Percentiles rank a stretch among this genome's conserved stretches.
phyloP scores from a whole-genome alignment of 2,113 vertebrate species.

The Perca schrenkii region DNA sequence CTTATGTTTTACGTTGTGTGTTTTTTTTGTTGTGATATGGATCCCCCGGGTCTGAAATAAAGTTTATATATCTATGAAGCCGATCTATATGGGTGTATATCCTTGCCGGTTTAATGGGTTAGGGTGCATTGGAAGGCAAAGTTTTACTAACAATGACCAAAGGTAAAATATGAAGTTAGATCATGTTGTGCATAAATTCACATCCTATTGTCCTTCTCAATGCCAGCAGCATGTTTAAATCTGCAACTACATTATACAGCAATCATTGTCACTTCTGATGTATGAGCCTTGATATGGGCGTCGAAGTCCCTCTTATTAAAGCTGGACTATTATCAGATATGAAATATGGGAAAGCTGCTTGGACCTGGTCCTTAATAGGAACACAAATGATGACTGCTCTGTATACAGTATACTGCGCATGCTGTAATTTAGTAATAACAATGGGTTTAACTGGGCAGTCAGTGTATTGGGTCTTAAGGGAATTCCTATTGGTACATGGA shows the following conservation, averaged over 20 bases:
- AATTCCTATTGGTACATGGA: background rate
- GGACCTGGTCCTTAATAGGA: too few species aligned
- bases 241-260: background rate
- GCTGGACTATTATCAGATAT: background rate
- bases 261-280: background rate
- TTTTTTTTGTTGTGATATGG: too few species aligned
- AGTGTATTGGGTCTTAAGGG: background rate
- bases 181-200: background rate
- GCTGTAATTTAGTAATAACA: background rate
- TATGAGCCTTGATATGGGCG: background rate
- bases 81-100: background rate
- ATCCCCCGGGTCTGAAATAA: too few species aligned
- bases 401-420: too few species aligned
- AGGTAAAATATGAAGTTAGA: background rate
- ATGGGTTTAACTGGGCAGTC: background rate
- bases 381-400: background rate
- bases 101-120: background rate
- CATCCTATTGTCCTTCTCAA: background rate
- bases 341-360: background rate
- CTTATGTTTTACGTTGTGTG: too few species aligned
- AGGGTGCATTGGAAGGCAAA: background rate
- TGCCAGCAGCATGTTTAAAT: background rate
- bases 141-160: background rate
- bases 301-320: background rate
- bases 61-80: too few species aligned